Evolutionary conservation across 2,797 vertebrate genomes (phyloP).

Genomic region (Apodemus agrarius): DNA sequence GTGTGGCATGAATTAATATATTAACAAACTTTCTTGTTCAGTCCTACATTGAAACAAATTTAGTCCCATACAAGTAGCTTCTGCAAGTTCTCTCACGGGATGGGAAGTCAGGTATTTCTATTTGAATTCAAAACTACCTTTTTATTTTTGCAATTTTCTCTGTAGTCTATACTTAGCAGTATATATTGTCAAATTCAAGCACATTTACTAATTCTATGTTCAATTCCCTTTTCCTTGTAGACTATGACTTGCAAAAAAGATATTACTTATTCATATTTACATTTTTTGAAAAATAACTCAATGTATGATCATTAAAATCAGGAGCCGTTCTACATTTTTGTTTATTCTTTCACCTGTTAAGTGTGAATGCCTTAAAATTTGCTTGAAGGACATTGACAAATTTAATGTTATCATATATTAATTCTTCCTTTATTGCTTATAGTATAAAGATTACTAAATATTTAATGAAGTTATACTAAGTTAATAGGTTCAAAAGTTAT

Average conservation of each 20-base stretch:
- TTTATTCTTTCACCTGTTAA: not conserved
- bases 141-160: no score
- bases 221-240: not conserved
- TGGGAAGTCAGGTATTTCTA: no score
- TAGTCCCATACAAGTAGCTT: accelerated
- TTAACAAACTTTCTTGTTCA: no score
- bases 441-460: constrained; percentile 78
- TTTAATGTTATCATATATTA: constrained; percentile 69
- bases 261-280: not conserved
- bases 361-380: no score
- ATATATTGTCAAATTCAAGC: no score
- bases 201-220: not conserved
- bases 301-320: not conserved
- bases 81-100: no score
- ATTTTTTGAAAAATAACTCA: not conserved
- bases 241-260: not conserved
- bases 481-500: constrained; percentile 75
- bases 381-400: no score
- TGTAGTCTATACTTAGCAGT: accelerated
- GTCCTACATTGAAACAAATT: no score
- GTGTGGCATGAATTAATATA: no score
- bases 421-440: constrained; percentile 82
- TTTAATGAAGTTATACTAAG: constrained; percentile 79
- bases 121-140: no score
- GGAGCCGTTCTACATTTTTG: not conserved